These are phyloP conservation scores for Pseudotriccus pelzelni DNA, from an alignment of 2,797 vertebrate species.

Conservation along the genomic window DNA sequence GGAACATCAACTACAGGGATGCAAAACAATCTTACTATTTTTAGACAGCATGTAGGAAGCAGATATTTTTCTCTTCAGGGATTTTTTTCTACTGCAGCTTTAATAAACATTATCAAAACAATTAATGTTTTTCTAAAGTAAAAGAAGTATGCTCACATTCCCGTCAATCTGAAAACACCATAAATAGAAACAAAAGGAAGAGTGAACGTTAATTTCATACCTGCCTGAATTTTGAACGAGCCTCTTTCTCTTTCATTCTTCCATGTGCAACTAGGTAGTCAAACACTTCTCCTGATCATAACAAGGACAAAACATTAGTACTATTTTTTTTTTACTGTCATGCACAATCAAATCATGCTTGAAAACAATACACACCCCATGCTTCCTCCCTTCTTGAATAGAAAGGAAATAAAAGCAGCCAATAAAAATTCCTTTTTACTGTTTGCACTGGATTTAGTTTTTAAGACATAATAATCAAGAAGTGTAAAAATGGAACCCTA, in stretches of 20 bases:
- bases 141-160: not conserved
- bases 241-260: conserved; percentile 98
- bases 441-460: not conserved
- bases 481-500: not conserved
- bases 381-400: not conserved
- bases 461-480: not conserved
- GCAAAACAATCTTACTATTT: conserved; percentile 34
- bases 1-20: not conserved
- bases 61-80: conserved; percentile 11
- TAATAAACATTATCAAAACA: conserved; percentile 7
- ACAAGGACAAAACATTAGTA: conserved; percentile 45
- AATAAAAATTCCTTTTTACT: not conserved
- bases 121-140: not conserved
- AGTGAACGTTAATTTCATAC: conserved; percentile 79
- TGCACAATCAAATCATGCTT: not conserved
- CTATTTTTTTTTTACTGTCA: not conserved
- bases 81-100: conserved; percentile 8
- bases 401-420: not conserved
- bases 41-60: conserved; percentile 24
- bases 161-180: not conserved
- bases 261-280: conserved; percentile 96
- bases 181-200: conserved; percentile 14
- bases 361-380: not conserved
- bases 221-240: conserved; percentile 97
- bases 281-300: conserved; percentile 90